Evolutionary conservation across 2,888 invertebrate species (phyloP), one percentile per base, ranked within the genome.

Genomic region (Parnassius orleans): DNA sequence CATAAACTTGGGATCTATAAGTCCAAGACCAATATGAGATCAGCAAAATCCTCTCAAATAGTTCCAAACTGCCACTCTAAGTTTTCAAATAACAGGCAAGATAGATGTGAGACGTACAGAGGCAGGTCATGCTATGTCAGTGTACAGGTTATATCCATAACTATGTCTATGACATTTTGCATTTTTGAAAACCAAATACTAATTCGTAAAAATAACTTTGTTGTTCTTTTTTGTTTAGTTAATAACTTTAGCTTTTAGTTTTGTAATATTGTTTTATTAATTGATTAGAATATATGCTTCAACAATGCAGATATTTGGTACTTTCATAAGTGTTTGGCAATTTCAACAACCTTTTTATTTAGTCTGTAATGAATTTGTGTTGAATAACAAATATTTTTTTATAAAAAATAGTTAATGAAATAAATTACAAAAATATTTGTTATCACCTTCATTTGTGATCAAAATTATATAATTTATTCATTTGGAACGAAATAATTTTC

Each of bases 101-200:
- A 57, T 53, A 11, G 14, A 53, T 53, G 47, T 48, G 53, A 57
- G 53, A 54, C 33, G n/a, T 19, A 46, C 41, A 15, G 12, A 5
- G 62, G 54, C 46, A 53, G 62, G 7, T 7, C 33, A 33, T 33
- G 7, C 33, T 33, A 5, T 33, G 33, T 7, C 5, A 33, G 33
- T 1, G 33, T 33, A 33, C 33, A 33, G 7, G 33, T 7, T 33
- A 52, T 51, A 56, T 14, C 10, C 10, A 42, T 14, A 15, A 10
- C 42, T 14, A 41, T 50, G 12, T 19, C 54, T 55, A 42, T 55
- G 43, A 52, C 41, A 19, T 50, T 48, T 42, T 60, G 62, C 50
- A 54, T 51, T 57, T 60, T 50, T 74, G 76, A 82, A 60, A 80
- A 83, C 88, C 88, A 88, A 88, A 88, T 86, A 88, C 84, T 87